phyloP scores from a whole-genome alignment of 2,888 invertebrate species.

The Xestia sexstrigata region DNA sequence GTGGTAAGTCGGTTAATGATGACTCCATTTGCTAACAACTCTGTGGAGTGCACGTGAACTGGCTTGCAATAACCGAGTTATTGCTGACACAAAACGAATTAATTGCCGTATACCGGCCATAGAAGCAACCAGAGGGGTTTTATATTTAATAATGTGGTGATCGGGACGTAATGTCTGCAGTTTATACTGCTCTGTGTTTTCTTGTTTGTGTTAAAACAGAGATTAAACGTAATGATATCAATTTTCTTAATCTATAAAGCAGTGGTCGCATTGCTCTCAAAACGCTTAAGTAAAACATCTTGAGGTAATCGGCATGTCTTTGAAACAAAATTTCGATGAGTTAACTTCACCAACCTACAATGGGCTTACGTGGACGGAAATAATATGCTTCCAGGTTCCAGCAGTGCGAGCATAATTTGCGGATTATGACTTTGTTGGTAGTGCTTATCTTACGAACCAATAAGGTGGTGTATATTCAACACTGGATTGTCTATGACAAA shows the following conservation, averaged over 20 bases:
- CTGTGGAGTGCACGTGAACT: constrained; percentile 38
- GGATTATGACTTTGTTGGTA: too few relatives aligned
- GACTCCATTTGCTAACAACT: constrained; percentile 35
- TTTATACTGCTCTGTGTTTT: constrained; percentile 11
- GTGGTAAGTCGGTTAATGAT: neutral
- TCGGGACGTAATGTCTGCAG: constrained; percentile 3
- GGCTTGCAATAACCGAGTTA: constrained; percentile 68
- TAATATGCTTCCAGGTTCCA: too few relatives aligned
- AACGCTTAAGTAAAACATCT: neutral
- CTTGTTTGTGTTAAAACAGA: neutral
- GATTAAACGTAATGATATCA: neutral
- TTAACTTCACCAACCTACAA: too few relatives aligned
- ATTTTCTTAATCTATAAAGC: neutral
- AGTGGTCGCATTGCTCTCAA: neutral
- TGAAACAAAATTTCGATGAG: too few relatives aligned
- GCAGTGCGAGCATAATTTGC: too few relatives aligned
- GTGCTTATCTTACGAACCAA: neutral
- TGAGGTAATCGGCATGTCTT: neutral
- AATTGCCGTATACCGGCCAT: constrained; percentile 57
- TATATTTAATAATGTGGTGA: constrained; percentile 54
- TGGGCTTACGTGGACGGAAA: too few relatives aligned
- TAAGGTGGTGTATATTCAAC: neutral
- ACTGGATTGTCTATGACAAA: too few relatives aligned
- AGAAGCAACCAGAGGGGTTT: constrained; percentile 34
- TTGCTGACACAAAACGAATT: constrained; percentile 68